phyloP scores from a whole-genome alignment of 2,797 vertebrate genomes.

The Aplochiton taeniatus region DNA sequence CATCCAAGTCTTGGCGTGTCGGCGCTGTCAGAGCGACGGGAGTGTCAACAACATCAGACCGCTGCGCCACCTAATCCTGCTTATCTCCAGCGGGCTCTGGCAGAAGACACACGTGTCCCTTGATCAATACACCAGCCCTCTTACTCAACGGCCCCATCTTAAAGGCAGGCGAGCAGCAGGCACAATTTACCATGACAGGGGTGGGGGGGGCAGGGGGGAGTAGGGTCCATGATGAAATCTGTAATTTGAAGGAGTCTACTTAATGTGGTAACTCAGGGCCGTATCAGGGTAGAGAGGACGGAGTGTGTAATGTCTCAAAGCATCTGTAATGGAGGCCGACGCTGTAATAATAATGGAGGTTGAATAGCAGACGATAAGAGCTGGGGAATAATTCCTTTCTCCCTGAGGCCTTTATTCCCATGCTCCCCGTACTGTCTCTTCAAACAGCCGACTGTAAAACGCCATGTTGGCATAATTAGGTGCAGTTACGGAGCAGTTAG shows the following conservation, averaged over 20 bases:
- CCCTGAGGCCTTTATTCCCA: conserved; percentile 40
- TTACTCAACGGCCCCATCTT: conserved; percentile 31
- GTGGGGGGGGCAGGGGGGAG: conserved; percentile 20
- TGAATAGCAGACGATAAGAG: conserved; percentile 23
- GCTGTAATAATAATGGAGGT: no score
- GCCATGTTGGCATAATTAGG: no score
- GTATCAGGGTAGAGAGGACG: conserved; percentile 45
- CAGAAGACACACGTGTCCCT: conserved; percentile 25
- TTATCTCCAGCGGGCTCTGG: conserved; percentile 22
- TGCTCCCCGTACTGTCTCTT: no score
- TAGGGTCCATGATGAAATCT: conserved; percentile 45
- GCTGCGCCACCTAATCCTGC: conserved; percentile 51
- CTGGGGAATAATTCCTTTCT: conserved; percentile 50
- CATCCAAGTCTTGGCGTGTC: conserved; percentile 48
- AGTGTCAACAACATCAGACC: conserved; percentile 61
- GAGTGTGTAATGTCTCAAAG: conserved; percentile 27
- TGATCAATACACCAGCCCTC: conserved; percentile 54
- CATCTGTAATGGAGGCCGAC: conserved; percentile 35
- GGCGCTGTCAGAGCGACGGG: conserved; percentile 53
- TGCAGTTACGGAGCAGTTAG: neutral
- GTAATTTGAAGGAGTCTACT: conserved; percentile 38
- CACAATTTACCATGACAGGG: conserved; percentile 26
- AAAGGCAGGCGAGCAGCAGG: conserved; percentile 2
- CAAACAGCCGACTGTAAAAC: no score
- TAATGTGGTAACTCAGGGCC: conserved; percentile 37